Evolutionary conservation across 2,113 vertebrate species (phyloP), one percentile per base, ranked within the genome.

Genomic region (Scortum barcoo): DNA sequence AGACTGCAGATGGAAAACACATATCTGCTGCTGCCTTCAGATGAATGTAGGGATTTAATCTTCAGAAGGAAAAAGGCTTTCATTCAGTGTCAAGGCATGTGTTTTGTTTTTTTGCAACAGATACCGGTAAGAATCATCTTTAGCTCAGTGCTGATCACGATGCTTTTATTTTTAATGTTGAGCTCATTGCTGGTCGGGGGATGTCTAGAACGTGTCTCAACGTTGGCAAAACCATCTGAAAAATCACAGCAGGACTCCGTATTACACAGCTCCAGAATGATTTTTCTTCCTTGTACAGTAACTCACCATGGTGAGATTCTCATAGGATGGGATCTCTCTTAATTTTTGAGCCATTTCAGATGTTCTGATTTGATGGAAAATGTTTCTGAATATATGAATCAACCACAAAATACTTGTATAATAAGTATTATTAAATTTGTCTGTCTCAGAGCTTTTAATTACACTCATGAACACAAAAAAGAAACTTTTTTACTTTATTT

Each of bases 11-110:
- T 42, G 36, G 38, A 72, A 58, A 60, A 73, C 40, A 72, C 17
- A 30, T n/a, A 72, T 58, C 54, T 46, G 54, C 71, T 13, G 24
- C n/a, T 46, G 53, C 70, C 26, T 46, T 58, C 12, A 48, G 40
- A 48, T 44, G 17, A 72, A 22, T 46, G 40, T 10, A 14, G 26
- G 12, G 26, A n/a, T 22, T 13, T 46, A 33, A 22, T 73, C 40
- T 28, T 57, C 69, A 57, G 44, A 33, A 28, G 48, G 33, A 44
- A 16, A 36, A 44, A 9, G 28, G 38, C 24, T 44, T 30, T 72
- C 53, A 53, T 51, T 8, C 28, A 33, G 30, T 50, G 44, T 22
- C 28, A 67, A 48, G 14, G 24, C 26, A 48, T 19, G 38, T 60
- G 19, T 22, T 68, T 14, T n/a, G n/a, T 50, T 68, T 14, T 40